Evolutionary conservation across 2,888 invertebrate genomes (phyloP).

Genomic region (Phyllotreta cruciferae): DNA sequence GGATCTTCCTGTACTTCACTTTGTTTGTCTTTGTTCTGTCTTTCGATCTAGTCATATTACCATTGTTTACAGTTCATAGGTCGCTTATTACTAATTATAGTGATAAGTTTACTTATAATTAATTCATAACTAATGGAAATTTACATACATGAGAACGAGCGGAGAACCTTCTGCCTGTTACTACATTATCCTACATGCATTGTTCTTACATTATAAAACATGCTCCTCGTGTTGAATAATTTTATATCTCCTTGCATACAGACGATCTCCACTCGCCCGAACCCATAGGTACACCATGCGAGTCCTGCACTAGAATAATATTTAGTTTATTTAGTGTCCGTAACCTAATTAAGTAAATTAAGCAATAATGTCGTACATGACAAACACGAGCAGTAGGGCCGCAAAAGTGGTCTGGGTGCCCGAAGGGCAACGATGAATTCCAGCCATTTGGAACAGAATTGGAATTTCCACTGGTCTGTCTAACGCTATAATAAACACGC

Average conservation of each 20-base stretch:
- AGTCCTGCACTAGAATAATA: slow-evolving; percentile 26
- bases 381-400: slow-evolving; percentile 35
- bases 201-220: no score
- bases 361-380: slow-evolving; percentile 41
- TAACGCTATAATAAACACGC: slow-evolving; percentile 36
- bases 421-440: slow-evolving; percentile 35
- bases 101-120: no score
- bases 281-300: background rate
- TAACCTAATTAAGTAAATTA: slow-evolving; percentile 41
- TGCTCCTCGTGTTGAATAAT: background rate
- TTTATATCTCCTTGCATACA: slow-evolving; percentile 4
- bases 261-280: background rate
- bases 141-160: no score
- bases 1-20: no score
- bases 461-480: slow-evolving; percentile 36
- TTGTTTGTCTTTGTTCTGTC: no score
- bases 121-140: no score
- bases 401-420: slow-evolving; percentile 39
- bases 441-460: slow-evolving; percentile 35
- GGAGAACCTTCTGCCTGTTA: no score
- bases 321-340: slow-evolving; percentile 35
- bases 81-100: no score
- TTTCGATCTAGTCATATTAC: no score
- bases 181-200: no score
- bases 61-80: no score